Base-by-base conservation (phyloP, 1,140 invertebrate species). In the Drosophila murphyi region DNA sequence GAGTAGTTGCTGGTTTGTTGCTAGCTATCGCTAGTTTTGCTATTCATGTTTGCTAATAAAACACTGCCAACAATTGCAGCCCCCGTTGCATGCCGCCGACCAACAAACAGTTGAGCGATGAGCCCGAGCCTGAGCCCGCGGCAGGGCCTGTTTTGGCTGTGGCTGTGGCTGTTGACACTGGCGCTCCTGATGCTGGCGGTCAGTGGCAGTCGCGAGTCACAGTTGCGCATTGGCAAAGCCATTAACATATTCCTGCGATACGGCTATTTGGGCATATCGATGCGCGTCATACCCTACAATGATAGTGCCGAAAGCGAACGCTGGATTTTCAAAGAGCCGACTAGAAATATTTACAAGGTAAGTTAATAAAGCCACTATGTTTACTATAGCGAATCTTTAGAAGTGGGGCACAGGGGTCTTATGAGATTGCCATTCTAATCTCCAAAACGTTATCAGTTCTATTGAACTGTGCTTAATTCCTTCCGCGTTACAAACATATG, bases 311-410 rank as follows among this genome's bases (percentile, higher is more conserved):
- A 92, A 3, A 94, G 95, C 1, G 95, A 96, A 43, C 94, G 94
- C 8, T 97, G 96, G 96, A 94, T 97, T 50, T 97, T 97, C 91
- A 94, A 96, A 1, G 96, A 97, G 83, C 96, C 96, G 0, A 97
- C 96, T 0, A 94, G 96, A 47, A 96, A 96, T 85, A 94, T 97
- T 29, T 97, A 97, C 92, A 93, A 83, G 80, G 92, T 92, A 34
- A 75, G 54, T 45, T 43, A 2, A 3, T 43, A 0, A 31, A 41
- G 7, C 1, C 8, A 6, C 39, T 4, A n/a, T n/a, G 10, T n/a
- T n/a, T 3, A n/a, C 5, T 20, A 20, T 20, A 37, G 5, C 5
- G 10, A 43, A 4, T 43, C 1, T n/a, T 4, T n/a, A 43, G 6
- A 20, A 20, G 20, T 20, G 20, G 1, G 39, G 10, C 39, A 43